Evolutionary conservation across 2,797 vertebrate species (phyloP).

Genomic region (Anableps anableps): DNA sequence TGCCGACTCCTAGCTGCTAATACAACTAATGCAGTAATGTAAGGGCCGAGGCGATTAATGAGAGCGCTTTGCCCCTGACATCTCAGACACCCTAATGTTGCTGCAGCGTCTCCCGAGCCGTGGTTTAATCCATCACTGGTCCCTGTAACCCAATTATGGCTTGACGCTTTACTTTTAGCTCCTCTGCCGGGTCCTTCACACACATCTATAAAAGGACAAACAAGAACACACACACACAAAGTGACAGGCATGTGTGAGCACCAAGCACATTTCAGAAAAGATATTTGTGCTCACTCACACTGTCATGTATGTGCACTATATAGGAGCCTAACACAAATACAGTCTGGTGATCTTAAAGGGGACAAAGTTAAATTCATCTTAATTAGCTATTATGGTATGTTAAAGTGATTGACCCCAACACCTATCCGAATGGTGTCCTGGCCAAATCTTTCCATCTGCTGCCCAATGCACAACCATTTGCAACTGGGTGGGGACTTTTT

Average conservation of each 20-base stretch:
- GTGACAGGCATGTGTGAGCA: conserved; percentile 19
- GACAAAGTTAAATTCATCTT: conserved; percentile 4
- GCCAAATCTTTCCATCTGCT: not conserved
- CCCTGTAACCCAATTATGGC: conserved; percentile 84
- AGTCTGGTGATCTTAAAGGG: conserved; percentile 17
- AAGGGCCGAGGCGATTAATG: conserved; percentile 84
- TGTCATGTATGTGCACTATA: conserved; percentile 18
- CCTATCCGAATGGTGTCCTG: not conserved
- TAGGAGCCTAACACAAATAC: conserved; percentile 8
- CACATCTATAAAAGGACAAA: conserved; percentile 79
- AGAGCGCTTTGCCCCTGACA: conserved; percentile 83
- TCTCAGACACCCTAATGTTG: conserved; percentile 87
- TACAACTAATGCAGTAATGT: conserved; percentile 88
- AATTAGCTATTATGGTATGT: not conserved
- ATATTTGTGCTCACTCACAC: conserved; percentile 15
- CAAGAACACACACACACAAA: conserved; percentile 45
- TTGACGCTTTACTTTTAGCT: conserved; percentile 83
- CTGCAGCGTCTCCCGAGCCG: conserved; percentile 82
- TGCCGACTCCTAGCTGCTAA: conserved; percentile 83
- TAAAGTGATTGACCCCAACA: not conserved
- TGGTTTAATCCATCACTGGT: conserved; percentile 85
- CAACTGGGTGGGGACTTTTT: not conserved
- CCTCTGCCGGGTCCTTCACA: conserved; percentile 77
- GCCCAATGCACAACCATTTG: not conserved
- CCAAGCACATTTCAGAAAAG: conserved; percentile 40